Evolutionary conservation across 2,797 vertebrate genomes (phyloP).

Genomic region (Anguilla pacifica): DNA sequence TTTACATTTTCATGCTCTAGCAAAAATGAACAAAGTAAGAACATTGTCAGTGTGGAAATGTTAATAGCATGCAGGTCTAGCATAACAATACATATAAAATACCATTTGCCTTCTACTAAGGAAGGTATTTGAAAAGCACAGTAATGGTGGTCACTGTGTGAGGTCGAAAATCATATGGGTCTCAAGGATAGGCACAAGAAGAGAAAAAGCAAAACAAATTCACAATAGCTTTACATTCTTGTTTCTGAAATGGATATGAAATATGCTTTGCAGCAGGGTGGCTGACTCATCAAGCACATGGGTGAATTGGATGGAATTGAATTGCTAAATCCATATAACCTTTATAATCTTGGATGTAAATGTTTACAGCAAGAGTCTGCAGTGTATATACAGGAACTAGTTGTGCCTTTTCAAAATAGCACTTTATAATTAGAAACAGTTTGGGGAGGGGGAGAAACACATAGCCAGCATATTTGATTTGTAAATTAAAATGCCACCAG

Average conservation of each 20-base stretch:
- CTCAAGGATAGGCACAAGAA: not conserved
- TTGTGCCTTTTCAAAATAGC: not conserved
- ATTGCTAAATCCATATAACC: not conserved
- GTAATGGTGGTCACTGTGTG: not conserved
- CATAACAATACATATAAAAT: not conserved
- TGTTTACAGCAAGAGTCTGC: not conserved
- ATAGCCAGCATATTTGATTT: constrained; percentile 6
- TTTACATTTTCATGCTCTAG: not conserved
- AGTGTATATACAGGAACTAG: constrained; percentile 3
- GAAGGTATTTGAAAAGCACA: not conserved
- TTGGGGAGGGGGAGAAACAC: not conserved
- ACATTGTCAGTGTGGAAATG: not conserved
- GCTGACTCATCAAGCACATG: not conserved
- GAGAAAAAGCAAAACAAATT: not conserved
- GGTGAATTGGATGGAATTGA: not conserved
- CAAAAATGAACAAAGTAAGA: not conserved
- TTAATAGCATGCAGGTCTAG: not conserved
- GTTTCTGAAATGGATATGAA: not conserved
- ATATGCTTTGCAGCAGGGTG: not conserved
- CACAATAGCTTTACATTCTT: not conserved
- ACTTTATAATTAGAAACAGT: not conserved
- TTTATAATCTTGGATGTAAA: not conserved
- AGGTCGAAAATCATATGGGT: not conserved
- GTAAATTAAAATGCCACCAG: not conserved
- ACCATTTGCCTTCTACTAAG: not conserved